Percentiles rank a stretch among this genome's conserved stretches.
phyloP scores from a whole-genome alignment of 2,113 vertebrate genomes.

The Oncorhynchus nerka region DNA sequence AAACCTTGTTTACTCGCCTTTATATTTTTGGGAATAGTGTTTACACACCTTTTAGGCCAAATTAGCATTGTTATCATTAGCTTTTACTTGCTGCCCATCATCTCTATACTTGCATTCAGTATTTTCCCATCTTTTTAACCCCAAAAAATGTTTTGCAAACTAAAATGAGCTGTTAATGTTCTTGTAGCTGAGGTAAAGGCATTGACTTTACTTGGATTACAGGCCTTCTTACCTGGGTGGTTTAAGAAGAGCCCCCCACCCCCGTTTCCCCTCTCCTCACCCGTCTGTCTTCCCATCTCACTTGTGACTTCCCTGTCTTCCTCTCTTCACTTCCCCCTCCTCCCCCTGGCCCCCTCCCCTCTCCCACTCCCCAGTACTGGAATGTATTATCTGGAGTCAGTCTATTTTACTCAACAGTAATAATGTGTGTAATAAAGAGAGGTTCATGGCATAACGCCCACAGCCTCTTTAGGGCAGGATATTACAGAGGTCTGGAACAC shows the following conservation, averaged over 20 bases:
- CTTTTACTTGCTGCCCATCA: background rate
- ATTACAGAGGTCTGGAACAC: constrained; percentile 64
- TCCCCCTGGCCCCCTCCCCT: constrained; percentile 27
- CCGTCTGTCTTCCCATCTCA: background rate
- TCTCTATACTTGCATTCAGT: no score
- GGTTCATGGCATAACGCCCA: constrained; percentile 45
- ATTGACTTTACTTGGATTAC: no score
- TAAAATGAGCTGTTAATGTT: no score
- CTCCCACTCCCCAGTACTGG: constrained; percentile 33
- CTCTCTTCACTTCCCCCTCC: background rate
- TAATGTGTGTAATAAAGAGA: constrained; percentile 42
- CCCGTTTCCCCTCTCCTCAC: background rate
- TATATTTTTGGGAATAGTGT: no score
- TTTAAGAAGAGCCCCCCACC: background rate
- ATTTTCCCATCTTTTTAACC: no score
- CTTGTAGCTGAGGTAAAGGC: no score
- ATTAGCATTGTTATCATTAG: no score
- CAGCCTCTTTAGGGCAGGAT: constrained; percentile 61
- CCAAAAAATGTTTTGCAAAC: no score
- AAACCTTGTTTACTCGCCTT: no score
- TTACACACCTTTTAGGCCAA: background rate
- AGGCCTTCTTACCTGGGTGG: no score
- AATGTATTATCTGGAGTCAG: constrained; percentile 61
- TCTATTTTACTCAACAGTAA: constrained; percentile 53
- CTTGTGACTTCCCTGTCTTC: background rate